A percentile compares a stretch with the other conserved stretches of the same genome.
Evolutionary conservation across 2,797 vertebrate genomes (phyloP).

Genomic region (Cephalopachus bancanus): DNA sequence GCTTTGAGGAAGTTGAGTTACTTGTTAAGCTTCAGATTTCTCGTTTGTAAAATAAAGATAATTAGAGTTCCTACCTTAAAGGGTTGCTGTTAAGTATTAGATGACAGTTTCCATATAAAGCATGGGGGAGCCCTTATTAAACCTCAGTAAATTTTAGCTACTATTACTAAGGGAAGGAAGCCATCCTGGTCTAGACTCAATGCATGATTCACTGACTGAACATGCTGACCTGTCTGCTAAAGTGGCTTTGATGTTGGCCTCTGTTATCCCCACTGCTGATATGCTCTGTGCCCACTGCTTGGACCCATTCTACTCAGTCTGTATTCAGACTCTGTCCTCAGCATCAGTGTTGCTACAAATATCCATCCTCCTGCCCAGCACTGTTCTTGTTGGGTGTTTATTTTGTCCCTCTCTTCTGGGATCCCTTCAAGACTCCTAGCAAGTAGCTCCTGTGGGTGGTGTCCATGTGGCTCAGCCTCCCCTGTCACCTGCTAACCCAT

Average conservation of each 20-base stretch:
- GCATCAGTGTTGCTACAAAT: not conserved
- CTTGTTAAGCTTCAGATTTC: not conserved
- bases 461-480: not conserved
- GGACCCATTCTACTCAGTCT: not conserved
- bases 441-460: not conserved
- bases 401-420: not conserved
- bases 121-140: not conserved
- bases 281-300: not conserved
- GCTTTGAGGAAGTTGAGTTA: not conserved
- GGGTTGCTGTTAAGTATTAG: not conserved
- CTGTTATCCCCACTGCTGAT: not conserved
- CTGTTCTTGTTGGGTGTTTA: not conserved
- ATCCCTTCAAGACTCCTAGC: not conserved
- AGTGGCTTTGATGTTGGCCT: not conserved
- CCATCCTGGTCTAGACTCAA: not conserved
- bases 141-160: not conserved
- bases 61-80: conserved; percentile 41
- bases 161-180: not conserved
- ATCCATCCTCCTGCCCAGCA: not conserved
- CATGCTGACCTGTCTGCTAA: not conserved
- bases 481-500: not conserved
- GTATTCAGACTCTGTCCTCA: not conserved
- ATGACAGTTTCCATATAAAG: conserved; percentile 35
- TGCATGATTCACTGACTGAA: not conserved
- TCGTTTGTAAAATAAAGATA: conserved; percentile 2